Percentiles rank a stretch among this genome's conserved stretches.
Evolutionary conservation across 2,113 vertebrate genomes (phyloP).

Genomic region (Hyla sarda): DNA sequence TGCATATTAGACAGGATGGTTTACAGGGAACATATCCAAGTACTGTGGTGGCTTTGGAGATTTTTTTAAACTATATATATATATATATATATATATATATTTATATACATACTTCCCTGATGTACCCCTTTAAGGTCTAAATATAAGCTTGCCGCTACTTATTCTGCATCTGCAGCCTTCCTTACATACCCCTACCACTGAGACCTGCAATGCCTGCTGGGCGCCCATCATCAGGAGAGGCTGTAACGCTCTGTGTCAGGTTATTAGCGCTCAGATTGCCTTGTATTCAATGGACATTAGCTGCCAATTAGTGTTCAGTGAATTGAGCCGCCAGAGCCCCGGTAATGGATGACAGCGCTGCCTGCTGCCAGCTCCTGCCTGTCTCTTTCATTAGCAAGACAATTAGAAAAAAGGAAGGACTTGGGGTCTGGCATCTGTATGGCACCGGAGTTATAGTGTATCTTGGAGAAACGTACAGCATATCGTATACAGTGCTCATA

Average conservation of each 20-base stretch:
- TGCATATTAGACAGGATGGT: too few relatives aligned
- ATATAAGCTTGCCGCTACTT: not conserved
- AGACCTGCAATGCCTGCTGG: not conserved
- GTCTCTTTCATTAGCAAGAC: not conserved
- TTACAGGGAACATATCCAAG: too few relatives aligned
- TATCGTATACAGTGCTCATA: not conserved
- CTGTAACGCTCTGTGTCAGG: not conserved
- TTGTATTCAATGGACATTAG: conserved; percentile 10
- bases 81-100: too few relatives aligned
- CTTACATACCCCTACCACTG: not conserved
- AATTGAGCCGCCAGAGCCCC: not conserved
- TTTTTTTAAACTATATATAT: too few relatives aligned
- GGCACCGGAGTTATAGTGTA: not conserved
- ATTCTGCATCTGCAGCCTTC: not conserved
- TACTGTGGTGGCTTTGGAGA: too few relatives aligned
- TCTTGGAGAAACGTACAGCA: not conserved
- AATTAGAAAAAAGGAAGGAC: not conserved
- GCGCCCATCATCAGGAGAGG: not conserved
- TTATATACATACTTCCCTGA: too few relatives aligned
- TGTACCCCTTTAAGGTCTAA: too few relatives aligned
- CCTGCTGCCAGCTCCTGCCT: not conserved
- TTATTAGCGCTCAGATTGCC: not conserved
- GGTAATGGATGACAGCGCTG: not conserved
- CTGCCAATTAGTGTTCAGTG: conserved; percentile 8
- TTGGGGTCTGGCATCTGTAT: not conserved